Evolutionary conservation across 2,888 invertebrate species (phyloP), one percentile per base, ranked within the genome.

Genomic region (Branchellion lobata): DNA sequence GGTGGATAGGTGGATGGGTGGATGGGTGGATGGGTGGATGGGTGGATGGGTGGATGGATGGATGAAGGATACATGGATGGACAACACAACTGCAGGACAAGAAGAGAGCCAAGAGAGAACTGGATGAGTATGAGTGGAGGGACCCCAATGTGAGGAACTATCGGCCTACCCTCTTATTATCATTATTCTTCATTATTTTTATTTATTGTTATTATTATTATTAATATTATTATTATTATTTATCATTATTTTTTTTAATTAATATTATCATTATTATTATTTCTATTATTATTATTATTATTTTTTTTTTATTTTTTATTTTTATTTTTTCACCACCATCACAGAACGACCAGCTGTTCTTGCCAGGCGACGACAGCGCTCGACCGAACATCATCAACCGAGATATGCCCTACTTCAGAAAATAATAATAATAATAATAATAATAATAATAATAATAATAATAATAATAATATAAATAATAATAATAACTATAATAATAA

Each of bases 271-370:
- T 31, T 5, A 71, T 71, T 71, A 33, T n/a, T 71, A 33, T 31
- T 0, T 71, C 31, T 24, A 71, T n/a, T n/a, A n/a, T n/a, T n/a
- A n/a, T n/a, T n/a, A n/a, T n/a, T n/a, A n/a, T 1, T n/a, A n/a
- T n/a, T n/a, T n/a, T n/a, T n/a, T n/a, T n/a, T n/a, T n/a, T 31
- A 34, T 21, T 29, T 31, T 72, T 29, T 72, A 8, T 72, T 5
- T 34, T 72, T 18, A 29, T 29, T 72, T 3, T 31, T 29, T 72
- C 72, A 72, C 21, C 31, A 29, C 31, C 31, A 3, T n/a, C 65
- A 11, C 61, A 75, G 75, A 75, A 75, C 31, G 75, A 75, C 53
- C 27, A 75, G 31, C 53, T 75, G 27, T 40, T 75, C 3, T 51
- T 31, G 33, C 75, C 75, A 1, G 21, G 75, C 29, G 53, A 75